Evolutionary conservation across 1,140 invertebrate species (phyloP), one percentile per base, ranked within the genome.

Genomic region (Megathymus violae): DNA sequence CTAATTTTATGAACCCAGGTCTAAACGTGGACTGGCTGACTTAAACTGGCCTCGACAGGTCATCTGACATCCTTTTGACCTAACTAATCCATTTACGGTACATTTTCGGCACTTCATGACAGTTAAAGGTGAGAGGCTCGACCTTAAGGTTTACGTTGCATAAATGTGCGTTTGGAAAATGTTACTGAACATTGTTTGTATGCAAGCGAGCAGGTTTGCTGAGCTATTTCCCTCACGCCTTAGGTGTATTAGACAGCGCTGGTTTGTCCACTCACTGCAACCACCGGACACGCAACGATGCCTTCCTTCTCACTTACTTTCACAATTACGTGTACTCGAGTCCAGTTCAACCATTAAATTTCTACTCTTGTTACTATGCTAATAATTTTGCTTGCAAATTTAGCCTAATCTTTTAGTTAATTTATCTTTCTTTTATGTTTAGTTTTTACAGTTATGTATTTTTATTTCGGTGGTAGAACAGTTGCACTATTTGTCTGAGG

Each of bases 261-360:
- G 64, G 62, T 61, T 63, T 62, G 56, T 68, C 60, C 61, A 68
- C 61, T 68, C 62, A 66, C 56, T 69, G 62, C 52, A 54, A 59
- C 44, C 61, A 63, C 51, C 61, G 64, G 74, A 69, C 72, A 82
- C 79, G 83, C 80, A 74, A 82, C 82, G 80, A 78, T 80, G 76
- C 58, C 68, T 77, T 73, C 60, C 70, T 66, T 78, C 71, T 80
- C 74, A 74, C 76, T 85, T 74, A 85, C 86, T 89, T 89, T 88
- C 86, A 85, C 83, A 82, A 79, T 80, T 76, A 77, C 77, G 75
- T 73, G 46, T 43, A 64, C 48, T 36, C 52, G 43, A 54, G 38
- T 69, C 58, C 70, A 71, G 68, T 84, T 76, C 79, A 22, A 5
- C 2, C 5, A 22, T 76, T 80, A 76, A 66, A 65, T n/a, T n/a